These are phyloP conservation scores for Cuniculus paca DNA, from an alignment of 2,797 vertebrate genomes.

Conservation along the genomic window DNA sequence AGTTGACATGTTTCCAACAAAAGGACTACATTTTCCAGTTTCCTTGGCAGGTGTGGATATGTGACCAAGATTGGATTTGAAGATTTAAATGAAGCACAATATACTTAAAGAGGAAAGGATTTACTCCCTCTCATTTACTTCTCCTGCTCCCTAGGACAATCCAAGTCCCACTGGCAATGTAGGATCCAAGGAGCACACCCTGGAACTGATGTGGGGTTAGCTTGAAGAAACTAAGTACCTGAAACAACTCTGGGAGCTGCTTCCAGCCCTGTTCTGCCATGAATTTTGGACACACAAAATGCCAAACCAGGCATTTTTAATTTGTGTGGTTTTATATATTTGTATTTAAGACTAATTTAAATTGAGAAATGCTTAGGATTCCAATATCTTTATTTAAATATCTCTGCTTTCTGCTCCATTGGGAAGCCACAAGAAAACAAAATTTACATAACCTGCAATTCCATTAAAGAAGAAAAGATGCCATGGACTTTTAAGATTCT, in stretches of 20 bases:
- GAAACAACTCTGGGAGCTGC: neutral
- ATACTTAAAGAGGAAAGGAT: neutral
- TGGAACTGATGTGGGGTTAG: neutral
- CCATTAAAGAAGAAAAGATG: neutral
- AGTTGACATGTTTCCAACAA: neutral
- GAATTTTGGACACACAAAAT: neutral
- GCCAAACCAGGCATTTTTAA: neutral
- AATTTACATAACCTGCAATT: neutral
- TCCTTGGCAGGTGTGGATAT: neutral
- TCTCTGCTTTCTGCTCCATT: neutral
- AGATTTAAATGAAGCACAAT: neutral
- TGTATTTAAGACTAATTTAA: neutral
- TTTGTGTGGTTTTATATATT: neutral
- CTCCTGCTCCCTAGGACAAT: neutral
- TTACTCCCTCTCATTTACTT: neutral
- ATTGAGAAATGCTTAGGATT: neutral
- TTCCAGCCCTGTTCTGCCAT: neutral
- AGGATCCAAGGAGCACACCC: neutral
- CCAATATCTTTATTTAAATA: neutral
- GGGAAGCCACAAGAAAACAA: neutral
- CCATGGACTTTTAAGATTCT: neutral
- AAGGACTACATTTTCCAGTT: constrained; percentile 1
- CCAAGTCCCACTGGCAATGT: neutral
- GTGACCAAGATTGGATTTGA: neutral
- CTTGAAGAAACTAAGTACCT: neutral